Percentiles rank a stretch among this genome's conserved stretches.
phyloP scores from a whole-genome alignment of 2,888 invertebrate species.

The Agonum fuliginosum region DNA sequence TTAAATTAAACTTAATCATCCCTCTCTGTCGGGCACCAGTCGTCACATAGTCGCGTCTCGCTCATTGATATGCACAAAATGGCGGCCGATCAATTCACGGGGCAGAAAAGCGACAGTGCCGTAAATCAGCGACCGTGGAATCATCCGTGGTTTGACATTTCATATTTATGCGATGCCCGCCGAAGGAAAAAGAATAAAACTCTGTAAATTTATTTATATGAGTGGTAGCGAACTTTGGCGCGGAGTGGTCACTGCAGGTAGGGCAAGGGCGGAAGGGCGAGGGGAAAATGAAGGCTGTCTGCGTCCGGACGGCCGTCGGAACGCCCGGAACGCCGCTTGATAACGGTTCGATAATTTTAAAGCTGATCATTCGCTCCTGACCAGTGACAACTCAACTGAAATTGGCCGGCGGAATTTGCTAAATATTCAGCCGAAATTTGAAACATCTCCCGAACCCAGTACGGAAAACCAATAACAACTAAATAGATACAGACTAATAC shows the following conservation, averaged over 20 bases:
- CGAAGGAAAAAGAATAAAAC: not conserved
- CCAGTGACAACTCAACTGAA: constrained; percentile 36
- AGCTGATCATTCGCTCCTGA: constrained; percentile 55
- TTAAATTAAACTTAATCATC: constrained; percentile 40
- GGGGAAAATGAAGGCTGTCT: constrained; percentile 47
- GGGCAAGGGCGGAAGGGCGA: not conserved
- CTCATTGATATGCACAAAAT: constrained; percentile 30
- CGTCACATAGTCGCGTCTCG: not conserved
- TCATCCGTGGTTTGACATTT: constrained; percentile 6
- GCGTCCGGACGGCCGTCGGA: constrained; percentile 3
- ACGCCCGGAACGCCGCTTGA: constrained; percentile 29
- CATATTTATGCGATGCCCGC: constrained; percentile 3
- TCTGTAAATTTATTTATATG: constrained; percentile 57
- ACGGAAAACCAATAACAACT: no score
- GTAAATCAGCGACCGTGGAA: constrained; percentile 3
- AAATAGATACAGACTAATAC: no score
- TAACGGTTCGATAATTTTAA: constrained; percentile 59
- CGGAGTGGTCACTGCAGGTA: constrained; percentile 4
- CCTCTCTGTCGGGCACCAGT: not conserved
- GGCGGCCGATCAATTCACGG: not conserved
- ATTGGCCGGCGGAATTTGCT: constrained; percentile 29
- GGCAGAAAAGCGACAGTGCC: not conserved
- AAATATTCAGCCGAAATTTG: constrained; percentile 9
- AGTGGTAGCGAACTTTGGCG: not conserved
- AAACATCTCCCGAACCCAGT: no score